These are phyloP conservation scores for Scomber scombrus DNA, from an alignment of 2,113 vertebrate genomes.

Conservation along the genomic window DNA sequence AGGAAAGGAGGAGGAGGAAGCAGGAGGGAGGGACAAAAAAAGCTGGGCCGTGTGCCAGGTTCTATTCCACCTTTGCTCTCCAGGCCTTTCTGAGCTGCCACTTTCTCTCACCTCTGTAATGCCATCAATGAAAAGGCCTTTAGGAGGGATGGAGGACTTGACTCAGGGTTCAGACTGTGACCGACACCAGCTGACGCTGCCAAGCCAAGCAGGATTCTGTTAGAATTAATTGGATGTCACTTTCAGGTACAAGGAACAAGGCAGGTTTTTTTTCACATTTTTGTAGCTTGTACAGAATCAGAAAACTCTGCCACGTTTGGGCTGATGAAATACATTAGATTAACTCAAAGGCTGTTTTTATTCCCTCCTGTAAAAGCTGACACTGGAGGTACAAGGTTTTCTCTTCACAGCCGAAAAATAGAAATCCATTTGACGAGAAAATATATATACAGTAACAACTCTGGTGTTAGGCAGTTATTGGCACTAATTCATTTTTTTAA, in stretches of 20 bases:
- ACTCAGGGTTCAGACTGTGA: constrained; percentile 69
- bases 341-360: not conserved
- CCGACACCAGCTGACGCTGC: constrained; percentile 71
- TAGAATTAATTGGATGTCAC: constrained; percentile 80
- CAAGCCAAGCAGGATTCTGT: constrained; percentile 65
- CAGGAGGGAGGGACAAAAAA: constrained; percentile 26
- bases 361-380: not conserved
- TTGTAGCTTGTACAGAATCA: not conserved
- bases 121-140: constrained; percentile 78
- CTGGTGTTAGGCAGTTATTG: too few relatives aligned
- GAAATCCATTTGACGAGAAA: too few relatives aligned
- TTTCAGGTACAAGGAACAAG: constrained; percentile 65
- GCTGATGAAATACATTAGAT: not conserved
- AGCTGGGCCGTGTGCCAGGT: constrained; percentile 66
- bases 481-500: too few relatives aligned
- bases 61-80: constrained; percentile 77
- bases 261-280: not conserved
- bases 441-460: too few relatives aligned
- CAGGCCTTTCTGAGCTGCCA: constrained; percentile 70
- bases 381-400: too few relatives aligned
- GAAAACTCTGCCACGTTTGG: not conserved
- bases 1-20: constrained; percentile 6
- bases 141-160: constrained; percentile 74
- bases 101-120: constrained; percentile 73
- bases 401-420: too few relatives aligned